Percentiles rank a stretch among this genome's conserved stretches.
Conservation (phyloP, 2,797 vertebrate genomes). For the Carapus acus region DNA sequence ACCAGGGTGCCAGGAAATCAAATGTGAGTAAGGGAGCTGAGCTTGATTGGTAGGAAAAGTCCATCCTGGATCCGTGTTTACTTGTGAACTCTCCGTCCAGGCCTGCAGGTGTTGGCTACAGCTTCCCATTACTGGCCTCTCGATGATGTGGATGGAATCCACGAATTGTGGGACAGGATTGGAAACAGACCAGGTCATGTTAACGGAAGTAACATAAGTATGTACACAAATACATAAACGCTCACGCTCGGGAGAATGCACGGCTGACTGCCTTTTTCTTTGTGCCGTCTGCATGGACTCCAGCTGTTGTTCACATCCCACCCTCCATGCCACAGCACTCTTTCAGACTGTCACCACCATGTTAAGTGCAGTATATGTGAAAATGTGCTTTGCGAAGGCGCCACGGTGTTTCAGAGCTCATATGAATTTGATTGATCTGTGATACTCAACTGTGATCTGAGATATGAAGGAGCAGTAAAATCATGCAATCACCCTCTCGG, state of each 20-base stretch:
- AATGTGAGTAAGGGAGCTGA: slow-evolving; percentile 20
- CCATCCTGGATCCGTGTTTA: slow-evolving; percentile 43
- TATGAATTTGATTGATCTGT: slow-evolving; percentile 11
- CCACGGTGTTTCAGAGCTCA: slow-evolving; percentile 38
- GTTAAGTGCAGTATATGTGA: too few species aligned
- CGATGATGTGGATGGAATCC: slow-evolving; percentile 86
- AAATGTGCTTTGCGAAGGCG: slow-evolving; percentile 37
- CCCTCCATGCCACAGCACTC: slow-evolving; percentile 25
- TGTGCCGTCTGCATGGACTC: slow-evolving; percentile 45
- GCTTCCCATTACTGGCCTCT: slow-evolving; percentile 96
- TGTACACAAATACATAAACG: slow-evolving; percentile 54
- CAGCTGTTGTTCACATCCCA: slow-evolving; percentile 45
- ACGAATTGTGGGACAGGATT: slow-evolving; percentile 79
- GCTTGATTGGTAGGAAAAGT: slow-evolving; percentile 32
- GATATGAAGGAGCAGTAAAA: too few species aligned
- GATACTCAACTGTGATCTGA: not conserved
- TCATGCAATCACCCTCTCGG: too few species aligned
- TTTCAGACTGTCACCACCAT: not conserved
- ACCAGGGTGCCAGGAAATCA: slow-evolving; percentile 20
- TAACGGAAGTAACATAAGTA: slow-evolving; percentile 72
- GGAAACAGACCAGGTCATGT: slow-evolving; percentile 79
- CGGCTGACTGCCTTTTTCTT: slow-evolving; percentile 24
- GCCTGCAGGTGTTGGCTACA: slow-evolving; percentile 83
- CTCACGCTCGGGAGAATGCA: slow-evolving; percentile 21
- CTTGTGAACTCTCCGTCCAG: slow-evolving; percentile 66